These are phyloP conservation scores for Toxostoma redivivum DNA, from an alignment of 2,113 vertebrate genomes.

Conservation along the genomic window DNA sequence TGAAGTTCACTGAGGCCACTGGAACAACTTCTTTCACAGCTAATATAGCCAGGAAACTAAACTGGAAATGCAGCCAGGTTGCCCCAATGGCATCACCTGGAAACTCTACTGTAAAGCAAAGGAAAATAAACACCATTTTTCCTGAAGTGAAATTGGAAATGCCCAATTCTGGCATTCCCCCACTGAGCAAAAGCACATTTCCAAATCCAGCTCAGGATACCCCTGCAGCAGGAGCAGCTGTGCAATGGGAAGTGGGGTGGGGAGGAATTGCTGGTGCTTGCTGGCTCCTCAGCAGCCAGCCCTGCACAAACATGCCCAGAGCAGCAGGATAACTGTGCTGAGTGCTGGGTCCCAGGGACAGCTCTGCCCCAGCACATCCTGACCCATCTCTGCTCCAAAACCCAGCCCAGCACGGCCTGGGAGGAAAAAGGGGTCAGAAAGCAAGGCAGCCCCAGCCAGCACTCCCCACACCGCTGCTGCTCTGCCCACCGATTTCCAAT, in stretches of 20 bases:
- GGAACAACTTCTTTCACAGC: neutral
- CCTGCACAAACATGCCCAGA: neutral
- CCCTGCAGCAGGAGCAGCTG: neutral
- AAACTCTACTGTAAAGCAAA: neutral
- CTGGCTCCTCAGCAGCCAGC: neutral
- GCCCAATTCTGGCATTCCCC: neutral
- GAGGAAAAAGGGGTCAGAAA: neutral
- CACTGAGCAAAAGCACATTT: neutral
- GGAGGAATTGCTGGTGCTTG: accelerated
- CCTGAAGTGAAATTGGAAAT: neutral
- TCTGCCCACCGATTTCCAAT: neutral
- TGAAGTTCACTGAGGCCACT: neutral
- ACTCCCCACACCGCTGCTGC: neutral
- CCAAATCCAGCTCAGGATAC: accelerated
- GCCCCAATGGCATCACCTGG: neutral
- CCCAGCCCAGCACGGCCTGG: neutral
- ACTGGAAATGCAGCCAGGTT: neutral
- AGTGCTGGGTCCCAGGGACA: neutral
- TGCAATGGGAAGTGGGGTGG: accelerated
- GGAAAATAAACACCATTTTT: neutral
- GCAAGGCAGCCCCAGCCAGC: neutral
- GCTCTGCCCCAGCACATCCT: neutral
- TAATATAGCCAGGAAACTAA: neutral
- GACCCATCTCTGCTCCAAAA: neutral
- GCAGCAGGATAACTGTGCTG: neutral